Evolutionary conservation across 2,797 vertebrate species (phyloP), one percentile per base, ranked within the genome.

Genomic region (Echiichthys vipera): DNA sequence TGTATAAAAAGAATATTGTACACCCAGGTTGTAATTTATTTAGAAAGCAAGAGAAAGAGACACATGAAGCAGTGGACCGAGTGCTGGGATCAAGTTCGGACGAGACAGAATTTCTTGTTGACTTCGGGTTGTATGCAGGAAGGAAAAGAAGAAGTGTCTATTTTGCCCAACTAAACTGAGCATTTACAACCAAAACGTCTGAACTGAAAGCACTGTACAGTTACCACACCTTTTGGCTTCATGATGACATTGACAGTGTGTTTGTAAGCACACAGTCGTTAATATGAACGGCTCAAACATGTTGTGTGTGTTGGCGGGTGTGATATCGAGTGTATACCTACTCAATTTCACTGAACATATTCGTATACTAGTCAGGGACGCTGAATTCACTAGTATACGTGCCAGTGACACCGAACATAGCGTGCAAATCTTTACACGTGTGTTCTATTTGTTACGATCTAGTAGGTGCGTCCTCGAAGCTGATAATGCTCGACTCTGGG

Each of bases 401-500:
- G 63, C 69, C 83, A 71, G 78, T 78, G 78, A 81, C 64, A 46
- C 56, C n/a, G n/a, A 75, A 72, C 65, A 58, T 55, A 68, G 53
- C 9, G 62, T 81, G 78, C 36, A 0, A 27, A 37, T 84, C 59
- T 74, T 56, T 40, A 73, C 65, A 70, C 20, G 24, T 32, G 71
- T 15, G 25, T 84, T 65, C 79, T 30, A 10, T 66, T 40, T 57
- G 91, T 95, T 97, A 99, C 83, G 96, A 96, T 88, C 95, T 93
- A 5, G 94, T 93, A 1, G 97, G 91, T 32, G 95, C 96, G 10
- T 98, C 96, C 90, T 98, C 96, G 13, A 98, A 98, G 92, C 95
- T 97, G 92, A 98, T 97, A 30, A 97, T 95, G 91, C 95, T 97
- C 80, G 96, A 96, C 90, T 98, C 97, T 5, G 96, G 95, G 81